phyloP scores from a whole-genome alignment of 1,140 invertebrate species.

The Drosophila lacertosa region DNA sequence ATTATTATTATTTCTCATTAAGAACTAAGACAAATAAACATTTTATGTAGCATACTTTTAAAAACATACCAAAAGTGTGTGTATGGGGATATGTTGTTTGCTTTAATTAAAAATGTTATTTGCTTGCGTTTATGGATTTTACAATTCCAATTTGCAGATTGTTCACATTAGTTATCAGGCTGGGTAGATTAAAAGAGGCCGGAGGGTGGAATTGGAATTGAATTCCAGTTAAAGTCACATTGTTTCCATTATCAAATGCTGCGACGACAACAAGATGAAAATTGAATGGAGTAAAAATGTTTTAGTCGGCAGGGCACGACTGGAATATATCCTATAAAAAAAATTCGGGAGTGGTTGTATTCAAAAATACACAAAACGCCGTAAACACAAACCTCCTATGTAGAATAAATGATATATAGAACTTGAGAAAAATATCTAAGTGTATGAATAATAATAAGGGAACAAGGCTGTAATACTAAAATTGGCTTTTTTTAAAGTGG shows the following conservation, averaged over 20 bases:
- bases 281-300: too few species aligned
- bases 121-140: not conserved
- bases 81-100: not conserved
- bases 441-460: too few species aligned
- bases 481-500: too few species aligned
- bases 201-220: conserved; percentile 24
- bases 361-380: too few species aligned
- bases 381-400: too few species aligned
- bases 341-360: too few species aligned
- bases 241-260: conserved; percentile 28
- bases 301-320: too few species aligned
- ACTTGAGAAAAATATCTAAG: too few species aligned
- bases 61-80: not conserved
- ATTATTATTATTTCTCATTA: too few species aligned
- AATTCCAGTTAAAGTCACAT: conserved; percentile 29
- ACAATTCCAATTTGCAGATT: not conserved
- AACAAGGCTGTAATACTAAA: too few species aligned
- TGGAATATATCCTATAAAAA: too few species aligned
- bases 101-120: not conserved
- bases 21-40: not conserved
- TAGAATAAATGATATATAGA: too few species aligned
- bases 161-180: conserved; percentile 17
- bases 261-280: conserved; percentile 31
- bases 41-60: not conserved
- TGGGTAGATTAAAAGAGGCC: conserved; percentile 49